Evolutionary conservation across 2,113 vertebrate species (phyloP).

Genomic region (Caranx melampygus): DNA sequence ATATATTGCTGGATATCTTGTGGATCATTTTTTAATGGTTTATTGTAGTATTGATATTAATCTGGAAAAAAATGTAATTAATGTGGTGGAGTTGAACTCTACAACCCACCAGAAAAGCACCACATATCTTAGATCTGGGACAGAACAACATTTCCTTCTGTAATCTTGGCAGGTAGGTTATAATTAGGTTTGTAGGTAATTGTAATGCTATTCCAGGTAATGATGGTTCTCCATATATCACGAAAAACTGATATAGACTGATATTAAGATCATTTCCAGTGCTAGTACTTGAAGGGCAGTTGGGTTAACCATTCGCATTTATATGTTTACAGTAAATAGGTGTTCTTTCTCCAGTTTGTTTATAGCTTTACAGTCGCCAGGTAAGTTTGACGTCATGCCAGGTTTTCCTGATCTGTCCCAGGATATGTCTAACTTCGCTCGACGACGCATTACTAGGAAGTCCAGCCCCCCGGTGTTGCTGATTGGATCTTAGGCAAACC

Average conservation of each 20-base stretch:
- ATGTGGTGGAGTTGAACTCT: too few species aligned
- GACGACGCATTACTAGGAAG: slow-evolving; percentile 71
- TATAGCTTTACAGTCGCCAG: slow-evolving; percentile 61
- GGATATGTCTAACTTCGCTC: slow-evolving; percentile 51
- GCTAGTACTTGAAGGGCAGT: neutral
- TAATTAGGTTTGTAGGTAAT: too few species aligned
- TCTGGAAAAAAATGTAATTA: too few species aligned
- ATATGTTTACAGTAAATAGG: neutral
- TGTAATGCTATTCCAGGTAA: too few species aligned
- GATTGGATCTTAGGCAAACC: slow-evolving; percentile 64
- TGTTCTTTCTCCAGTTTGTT: neutral
- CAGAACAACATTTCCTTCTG: too few species aligned
- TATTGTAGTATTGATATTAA: too few species aligned
- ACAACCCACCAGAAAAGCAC: too few species aligned
- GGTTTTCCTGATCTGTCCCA: slow-evolving; percentile 53
- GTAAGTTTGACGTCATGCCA: slow-evolving; percentile 71
- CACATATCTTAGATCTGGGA: too few species aligned
- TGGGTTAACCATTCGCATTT: neutral
- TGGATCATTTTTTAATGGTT: too few species aligned
- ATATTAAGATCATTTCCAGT: neutral
- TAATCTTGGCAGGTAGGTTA: too few species aligned
- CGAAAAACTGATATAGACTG: neutral
- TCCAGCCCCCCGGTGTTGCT: slow-evolving; percentile 65
- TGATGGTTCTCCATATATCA: neutral
- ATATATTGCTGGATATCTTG: neutral